Percentiles rank a stretch among this genome's conserved stretches.
Evolutionary conservation across 1,140 invertebrate species (phyloP).

Genomic region (Dufourea novaeangliae): DNA sequence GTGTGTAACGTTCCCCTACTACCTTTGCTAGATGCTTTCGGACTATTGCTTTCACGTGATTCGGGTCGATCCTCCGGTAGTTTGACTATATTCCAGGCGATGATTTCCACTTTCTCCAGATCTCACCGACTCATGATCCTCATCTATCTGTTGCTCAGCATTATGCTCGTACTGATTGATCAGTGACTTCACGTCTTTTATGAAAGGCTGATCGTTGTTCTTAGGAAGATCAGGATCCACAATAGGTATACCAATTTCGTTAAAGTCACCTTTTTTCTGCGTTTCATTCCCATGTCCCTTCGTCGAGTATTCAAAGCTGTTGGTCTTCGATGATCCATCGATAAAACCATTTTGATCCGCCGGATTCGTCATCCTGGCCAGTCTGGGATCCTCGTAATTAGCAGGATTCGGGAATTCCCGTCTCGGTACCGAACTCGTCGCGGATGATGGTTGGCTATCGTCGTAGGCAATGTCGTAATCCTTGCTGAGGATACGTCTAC

Average conservation of each 20-base stretch:
- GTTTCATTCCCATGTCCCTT: neutral
- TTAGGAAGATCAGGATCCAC: constrained; percentile 34
- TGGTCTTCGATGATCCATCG: constrained; percentile 58
- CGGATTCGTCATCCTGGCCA: constrained; percentile 15
- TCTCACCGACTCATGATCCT: constrained; percentile 37
- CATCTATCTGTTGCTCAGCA: constrained; percentile 32
- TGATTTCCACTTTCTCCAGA: constrained; percentile 49
- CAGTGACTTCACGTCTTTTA: constrained; percentile 54
- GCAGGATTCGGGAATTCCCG: constrained; percentile 71
- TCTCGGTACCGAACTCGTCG: neutral
- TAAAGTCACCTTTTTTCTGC: constrained; percentile 72
- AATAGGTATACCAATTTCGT: constrained; percentile 78
- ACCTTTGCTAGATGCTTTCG: constrained; percentile 55
- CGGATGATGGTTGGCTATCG: neutral
- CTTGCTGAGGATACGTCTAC: constrained; percentile 61
- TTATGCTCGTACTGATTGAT: constrained; percentile 59
- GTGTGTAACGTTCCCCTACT: constrained; percentile 52
- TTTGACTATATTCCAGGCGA: constrained; percentile 48
- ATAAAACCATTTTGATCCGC: constrained; percentile 4
- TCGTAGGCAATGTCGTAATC: constrained; percentile 46
- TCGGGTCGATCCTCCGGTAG: constrained; percentile 40
- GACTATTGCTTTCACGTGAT: constrained; percentile 58
- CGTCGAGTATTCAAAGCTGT: constrained; percentile 62
- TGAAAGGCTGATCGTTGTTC: neutral
- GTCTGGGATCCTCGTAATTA: constrained; percentile 69